phyloP scores from a whole-genome alignment of 2,888 invertebrate genomes.

The Cephalotes varians region DNA sequence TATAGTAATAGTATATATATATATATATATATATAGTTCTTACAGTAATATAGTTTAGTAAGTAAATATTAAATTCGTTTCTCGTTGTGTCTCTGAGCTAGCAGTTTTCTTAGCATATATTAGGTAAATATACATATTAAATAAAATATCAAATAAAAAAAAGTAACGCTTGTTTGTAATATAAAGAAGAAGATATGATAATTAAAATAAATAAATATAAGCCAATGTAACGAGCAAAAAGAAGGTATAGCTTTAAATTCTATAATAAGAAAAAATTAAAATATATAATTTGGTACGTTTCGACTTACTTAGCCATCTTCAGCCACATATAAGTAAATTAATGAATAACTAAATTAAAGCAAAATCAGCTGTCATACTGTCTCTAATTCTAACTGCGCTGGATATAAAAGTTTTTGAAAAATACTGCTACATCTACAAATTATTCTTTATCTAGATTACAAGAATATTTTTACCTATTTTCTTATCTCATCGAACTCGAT shows the following conservation, averaged over 20 bases:
- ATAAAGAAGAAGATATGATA: no score
- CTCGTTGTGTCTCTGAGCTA: not conserved
- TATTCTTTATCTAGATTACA: not conserved
- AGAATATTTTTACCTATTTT: not conserved
- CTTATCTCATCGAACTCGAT: not conserved
- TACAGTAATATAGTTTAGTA: not conserved
- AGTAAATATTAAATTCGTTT: not conserved
- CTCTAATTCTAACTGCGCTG: not conserved
- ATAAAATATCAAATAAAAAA: not conserved
- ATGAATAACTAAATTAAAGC: no score
- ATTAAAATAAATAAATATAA: not conserved
- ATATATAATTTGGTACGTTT: no score
- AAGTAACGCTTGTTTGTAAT: no score
- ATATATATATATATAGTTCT: no score
- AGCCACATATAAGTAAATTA: no score
- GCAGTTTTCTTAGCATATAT: not conserved
- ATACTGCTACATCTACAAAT: not conserved
- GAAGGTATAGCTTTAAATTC: no score
- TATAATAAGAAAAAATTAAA: no score
- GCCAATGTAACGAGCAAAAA: no score
- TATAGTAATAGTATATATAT: no score
- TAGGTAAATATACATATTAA: not conserved
- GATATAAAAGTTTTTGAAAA: not conserved
- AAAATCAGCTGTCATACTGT: no score
- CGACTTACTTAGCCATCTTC: no score